Evolutionary conservation across 2,113 vertebrate genomes (phyloP), one percentile per base, ranked within the genome.

Genomic region (Oreocharis arfaki): DNA sequence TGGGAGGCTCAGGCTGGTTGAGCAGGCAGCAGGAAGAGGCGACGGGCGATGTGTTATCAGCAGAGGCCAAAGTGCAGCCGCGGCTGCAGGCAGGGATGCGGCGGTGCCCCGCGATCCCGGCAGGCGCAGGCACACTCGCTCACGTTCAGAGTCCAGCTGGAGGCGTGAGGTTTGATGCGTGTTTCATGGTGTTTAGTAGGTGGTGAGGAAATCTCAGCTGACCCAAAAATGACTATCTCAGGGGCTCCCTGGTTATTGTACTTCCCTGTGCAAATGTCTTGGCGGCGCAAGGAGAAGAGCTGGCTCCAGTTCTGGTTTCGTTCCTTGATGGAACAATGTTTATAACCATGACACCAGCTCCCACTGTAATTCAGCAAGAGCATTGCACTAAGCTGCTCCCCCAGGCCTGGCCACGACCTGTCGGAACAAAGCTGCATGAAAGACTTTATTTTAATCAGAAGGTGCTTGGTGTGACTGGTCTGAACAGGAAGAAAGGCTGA

Each of bases 291-390:
- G 53, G 35, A 46, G 84, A 47, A 68, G 27, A 46, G 8, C 10
- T 79, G 67, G 30, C 21, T 50, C 16, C 27, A 1, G 3, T 37
- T 50, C n/a, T 3, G 1, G 9, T 53, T 74, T 76, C 1, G 1
- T 64, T 79, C 59, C 49, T 84, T 68, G 70, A 57, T 80, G 41
- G 37, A 85, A 27, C 13, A 22, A 1, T 14, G 9, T 49, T 23
- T 61, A 2, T 28, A 41, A 46, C 8, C 23, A 0, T 13, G 20
- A 39, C 0, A 0, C 16, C 23, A 33, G 3, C 26, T 63, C 61
- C 11, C n/a, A 7, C 56, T 16, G 17, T 19, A 60, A 16, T 53
- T 61, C 67, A 46, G 8, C 39, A 17, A 61, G 37, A 76, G 6
- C 5, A 0, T 6, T 64, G 61, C 49, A 35, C 16, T 4, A 1